A percentile compares a stretch with the other conserved stretches of the same genome.
Conservation (phyloP, 2,113 vertebrate species). For the Platycercus adscitus region DNA sequence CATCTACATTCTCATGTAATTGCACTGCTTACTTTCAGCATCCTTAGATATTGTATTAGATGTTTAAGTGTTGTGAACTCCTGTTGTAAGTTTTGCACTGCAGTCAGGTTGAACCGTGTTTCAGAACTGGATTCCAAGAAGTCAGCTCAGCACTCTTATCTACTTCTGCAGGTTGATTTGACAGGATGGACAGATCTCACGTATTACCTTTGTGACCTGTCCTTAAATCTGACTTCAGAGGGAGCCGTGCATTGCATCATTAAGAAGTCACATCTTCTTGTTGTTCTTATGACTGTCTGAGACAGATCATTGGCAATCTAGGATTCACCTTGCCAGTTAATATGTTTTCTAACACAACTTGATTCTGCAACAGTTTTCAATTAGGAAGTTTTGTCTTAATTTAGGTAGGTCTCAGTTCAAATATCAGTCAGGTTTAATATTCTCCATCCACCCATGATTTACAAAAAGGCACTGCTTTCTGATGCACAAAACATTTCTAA, state of each 20-base stretch:
- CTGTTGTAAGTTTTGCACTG: neutral
- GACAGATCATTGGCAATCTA: neutral
- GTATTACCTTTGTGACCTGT: neutral
- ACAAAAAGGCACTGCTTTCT: neutral
- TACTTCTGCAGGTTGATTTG: neutral
- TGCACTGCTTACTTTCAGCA: neutral
- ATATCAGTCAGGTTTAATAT: neutral
- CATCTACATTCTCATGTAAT: neutral
- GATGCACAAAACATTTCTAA: neutral
- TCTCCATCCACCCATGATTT: neutral
- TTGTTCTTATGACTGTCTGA: neutral
- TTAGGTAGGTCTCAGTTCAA: neutral
- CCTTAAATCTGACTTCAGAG: neutral
- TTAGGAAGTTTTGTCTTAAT: neutral
- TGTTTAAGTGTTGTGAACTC: neutral
- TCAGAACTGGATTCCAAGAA: neutral
- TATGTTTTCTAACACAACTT: neutral
- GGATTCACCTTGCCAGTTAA: neutral
- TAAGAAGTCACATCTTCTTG: neutral
- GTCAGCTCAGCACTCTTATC: neutral
- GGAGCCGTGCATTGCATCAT: accelerated
- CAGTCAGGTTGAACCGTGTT: neutral
- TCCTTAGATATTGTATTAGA: neutral
- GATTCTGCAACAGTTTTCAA: neutral
- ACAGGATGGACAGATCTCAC: neutral